phyloP scores from a whole-genome alignment of 2,888 invertebrate species.

The Didymodactylos carnosus region DNA sequence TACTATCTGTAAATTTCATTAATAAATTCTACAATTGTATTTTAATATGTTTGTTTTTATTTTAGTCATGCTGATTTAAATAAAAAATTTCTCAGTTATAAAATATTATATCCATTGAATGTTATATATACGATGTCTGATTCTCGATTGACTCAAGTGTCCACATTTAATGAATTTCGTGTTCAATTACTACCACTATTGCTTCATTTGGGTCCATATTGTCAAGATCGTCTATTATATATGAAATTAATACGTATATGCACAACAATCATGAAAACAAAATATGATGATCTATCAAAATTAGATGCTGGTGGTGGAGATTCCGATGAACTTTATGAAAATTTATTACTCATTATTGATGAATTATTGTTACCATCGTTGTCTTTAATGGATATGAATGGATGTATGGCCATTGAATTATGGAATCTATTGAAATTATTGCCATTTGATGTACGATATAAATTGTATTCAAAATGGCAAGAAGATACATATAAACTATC shows the following conservation, averaged over 20 bases:
- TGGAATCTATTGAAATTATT: conserved; percentile 51
- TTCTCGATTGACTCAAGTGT: too few relatives aligned
- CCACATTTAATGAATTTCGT: background rate
- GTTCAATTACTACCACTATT: background rate
- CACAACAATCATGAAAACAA: conserved; percentile 28
- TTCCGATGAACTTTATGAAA: conserved; percentile 51
- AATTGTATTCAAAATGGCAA: conserved; percentile 86
- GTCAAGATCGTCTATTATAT: conserved; percentile 58
- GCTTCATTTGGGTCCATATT: background rate
- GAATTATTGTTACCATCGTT: conserved; percentile 70
- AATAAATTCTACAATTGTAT: too few relatives aligned
- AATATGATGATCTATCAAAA: background rate
- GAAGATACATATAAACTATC: conserved; percentile 63
- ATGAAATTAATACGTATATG: conserved; percentile 53
- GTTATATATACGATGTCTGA: too few relatives aligned
- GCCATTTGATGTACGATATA: conserved; percentile 42
- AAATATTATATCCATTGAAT: background rate
- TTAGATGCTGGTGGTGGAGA: too few relatives aligned
- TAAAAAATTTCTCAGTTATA: background rate
- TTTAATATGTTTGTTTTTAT: too few relatives aligned
- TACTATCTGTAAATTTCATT: too few relatives aligned
- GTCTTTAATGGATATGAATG: conserved; percentile 75
- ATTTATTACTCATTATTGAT: conserved; percentile 64
- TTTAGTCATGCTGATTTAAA: background rate
- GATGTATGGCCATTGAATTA: conserved; percentile 82